Evolutionary conservation across 92 coral and sea anemone species (phyloP), one percentile per base, ranked within the genome.

Genomic region (Nematostella vectensis): DNA sequence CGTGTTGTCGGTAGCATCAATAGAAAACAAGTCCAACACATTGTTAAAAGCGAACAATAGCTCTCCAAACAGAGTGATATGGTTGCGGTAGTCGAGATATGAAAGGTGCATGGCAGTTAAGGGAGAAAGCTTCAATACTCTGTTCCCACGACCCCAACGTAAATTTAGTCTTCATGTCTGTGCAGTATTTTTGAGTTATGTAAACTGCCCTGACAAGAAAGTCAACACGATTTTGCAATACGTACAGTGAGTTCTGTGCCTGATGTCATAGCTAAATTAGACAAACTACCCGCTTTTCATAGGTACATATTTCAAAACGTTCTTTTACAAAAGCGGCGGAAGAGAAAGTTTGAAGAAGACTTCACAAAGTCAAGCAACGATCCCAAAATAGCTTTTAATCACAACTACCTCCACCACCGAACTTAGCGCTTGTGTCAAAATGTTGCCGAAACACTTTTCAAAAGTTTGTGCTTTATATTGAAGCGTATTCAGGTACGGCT

Each of bases 81-180:
- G 27, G 28, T 66, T 12, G 54, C 72, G 72, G 72, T 63, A 19
- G 50, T 56, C 23, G 21, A 42, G 54, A 54, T 49, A 66, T 59
- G 57, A 66, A 55, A 25, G 29, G 21, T n/a, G 11, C 12, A 11
- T 66, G 72, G 57, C 63, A 66, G 72, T 51, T 66, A 10, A 11
- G 1, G 62, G 57, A 66, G 48, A 40, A 66, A 42, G 45, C 63
- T 25, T 4, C 4, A 11, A 9, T 19, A 45, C 18, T 11, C 58
- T 47, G 52, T 83, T 79, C 80, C 87, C 83, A 83, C 83, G 83
- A 65, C 27, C 65, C 27, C 31, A 59, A 73, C 37, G 25, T 64
- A 79, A 74, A 74, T 67, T 70, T 61, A 74, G 87, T 65, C 81
- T 79, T 83, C 79, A 74, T 79, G 59, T 75, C 57, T 71, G n/a